A percentile compares a stretch with the other conserved stretches of the same genome.
These are phyloP conservation scores for Hemithea aestivaria DNA, from an alignment of 2,888 invertebrate genomes.

Conservation along the genomic window DNA sequence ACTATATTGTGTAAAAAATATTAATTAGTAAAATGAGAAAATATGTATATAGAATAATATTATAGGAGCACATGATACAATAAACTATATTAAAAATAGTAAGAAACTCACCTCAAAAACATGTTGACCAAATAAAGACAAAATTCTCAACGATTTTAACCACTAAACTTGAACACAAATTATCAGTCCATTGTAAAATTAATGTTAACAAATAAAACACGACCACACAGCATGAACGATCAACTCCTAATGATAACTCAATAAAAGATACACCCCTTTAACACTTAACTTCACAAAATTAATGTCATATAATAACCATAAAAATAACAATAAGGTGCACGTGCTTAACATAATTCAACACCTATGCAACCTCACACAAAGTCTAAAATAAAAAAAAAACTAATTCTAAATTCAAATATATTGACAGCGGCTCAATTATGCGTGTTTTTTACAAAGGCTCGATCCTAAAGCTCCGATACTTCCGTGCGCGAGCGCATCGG, in stretches of 20 bases:
- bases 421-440: conserved; percentile 69
- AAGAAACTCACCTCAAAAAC: conserved; percentile 57
- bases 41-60: too few relatives aligned
- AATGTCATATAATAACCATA: conserved; percentile 66
- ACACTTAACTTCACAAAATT: conserved; percentile 65
- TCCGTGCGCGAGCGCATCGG: conserved; percentile 75
- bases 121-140: conserved; percentile 41
- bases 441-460: conserved; percentile 74
- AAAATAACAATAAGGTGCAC: conserved; percentile 70
- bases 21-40: too few relatives aligned
- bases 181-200: conserved; percentile 46
- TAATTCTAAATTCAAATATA: conserved; percentile 55
- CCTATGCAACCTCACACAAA: conserved; percentile 52
- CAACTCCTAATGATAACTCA: conserved; percentile 65
- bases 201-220: conserved; percentile 45
- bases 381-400: conserved; percentile 49
- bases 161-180: conserved; percentile 46
- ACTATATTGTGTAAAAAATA: too few relatives aligned
- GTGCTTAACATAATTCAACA: conserved; percentile 68
- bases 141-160: conserved; percentile 34
- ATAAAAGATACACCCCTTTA: conserved; percentile 65
- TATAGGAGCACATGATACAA: too few relatives aligned
- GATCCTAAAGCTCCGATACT: conserved; percentile 73
- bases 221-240: conserved; percentile 65
- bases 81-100: conserved; percentile 6